Evolutionary conservation across 2,888 invertebrate genomes (phyloP), one percentile per base, ranked within the genome.

Genomic region (Neocrepidodera transversa): DNA sequence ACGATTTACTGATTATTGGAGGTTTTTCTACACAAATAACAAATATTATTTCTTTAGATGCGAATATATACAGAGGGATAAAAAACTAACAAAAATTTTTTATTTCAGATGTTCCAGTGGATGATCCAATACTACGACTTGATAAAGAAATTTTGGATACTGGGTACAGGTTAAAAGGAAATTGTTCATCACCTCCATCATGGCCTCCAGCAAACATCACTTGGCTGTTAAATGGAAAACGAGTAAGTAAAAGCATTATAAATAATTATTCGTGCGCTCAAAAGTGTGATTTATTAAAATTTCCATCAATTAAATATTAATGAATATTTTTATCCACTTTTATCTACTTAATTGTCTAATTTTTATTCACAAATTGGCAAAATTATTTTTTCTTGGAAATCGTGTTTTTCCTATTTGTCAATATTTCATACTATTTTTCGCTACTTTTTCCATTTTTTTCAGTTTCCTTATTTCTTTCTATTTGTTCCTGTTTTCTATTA

Each of bases 141-240:
- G 89, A 89, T 75, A 86, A 88, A 70, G 85, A 84, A 68, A 84
- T 88, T 78, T 87, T 88, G 77, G 87, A 88, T 62, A 85, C 87
- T 59, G 89, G 88, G 2, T 88, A 88, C 61, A 86, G 83, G 10
- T 81, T 89, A 63, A 83, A 85, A 58, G 89, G 86, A 38, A 88
- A 88, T 61, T 90, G 89, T 72, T 87, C 86, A 6, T 83, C 88
- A 16, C 88, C 89, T 11, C 83, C 84, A 11, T 84, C 87, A 49
- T 85, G 85, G 78, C 89, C 89, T 17, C 82, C 88, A 10, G 86
- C 86, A 49, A 89, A 89, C 77, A 82, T 90, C 70, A 89, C 89
- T 45, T 89, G 88, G 82, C 85, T 85, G 64, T 82, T 89, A 52
- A 89, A 89, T 74, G 87, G 86, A 58, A 82, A 79, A 74, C 86